Evolutionary conservation across 2,797 vertebrate genomes (phyloP).

Genomic region (Neomorphus geoffroyi): DNA sequence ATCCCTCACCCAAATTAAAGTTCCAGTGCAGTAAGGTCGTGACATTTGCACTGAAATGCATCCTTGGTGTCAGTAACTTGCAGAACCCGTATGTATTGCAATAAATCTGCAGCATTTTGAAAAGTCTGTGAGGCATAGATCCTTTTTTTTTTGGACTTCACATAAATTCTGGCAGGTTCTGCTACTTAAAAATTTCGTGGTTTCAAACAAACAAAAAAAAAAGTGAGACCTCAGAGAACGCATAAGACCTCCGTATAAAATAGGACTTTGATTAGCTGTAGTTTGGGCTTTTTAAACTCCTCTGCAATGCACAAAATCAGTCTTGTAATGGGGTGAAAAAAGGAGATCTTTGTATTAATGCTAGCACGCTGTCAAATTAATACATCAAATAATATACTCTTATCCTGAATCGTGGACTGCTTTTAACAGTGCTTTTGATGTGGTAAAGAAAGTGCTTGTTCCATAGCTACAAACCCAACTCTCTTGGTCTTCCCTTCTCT

Average conservation of each 20-base stretch:
- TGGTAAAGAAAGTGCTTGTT: conserved; percentile 7
- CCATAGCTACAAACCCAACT: background rate
- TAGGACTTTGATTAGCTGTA: conserved; percentile 4
- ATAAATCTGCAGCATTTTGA: background rate
- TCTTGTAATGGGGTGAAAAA: conserved; percentile 24
- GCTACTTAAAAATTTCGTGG: background rate
- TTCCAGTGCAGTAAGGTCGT: background rate
- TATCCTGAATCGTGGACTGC: background rate
- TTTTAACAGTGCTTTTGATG: conserved; percentile 52
- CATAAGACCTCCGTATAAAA: background rate
- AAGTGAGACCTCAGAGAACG: background rate
- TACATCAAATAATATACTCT: conserved; percentile 28
- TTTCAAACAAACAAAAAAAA: background rate
- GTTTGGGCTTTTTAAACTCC: background rate
- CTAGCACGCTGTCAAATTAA: conserved; percentile 35
- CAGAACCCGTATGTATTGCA: background rate
- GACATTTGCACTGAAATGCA: background rate
- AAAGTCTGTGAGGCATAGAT: background rate
- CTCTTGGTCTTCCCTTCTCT: conserved; percentile 17
- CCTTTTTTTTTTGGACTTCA: background rate
- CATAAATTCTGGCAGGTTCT: background rate
- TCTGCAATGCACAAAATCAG: conserved; percentile 26
- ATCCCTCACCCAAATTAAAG: background rate
- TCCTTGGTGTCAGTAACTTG: background rate
- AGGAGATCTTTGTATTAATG: conserved; percentile 4